Base-by-base conservation (phyloP, 2,113 vertebrate species). In the Echinops telfairi region DNA sequence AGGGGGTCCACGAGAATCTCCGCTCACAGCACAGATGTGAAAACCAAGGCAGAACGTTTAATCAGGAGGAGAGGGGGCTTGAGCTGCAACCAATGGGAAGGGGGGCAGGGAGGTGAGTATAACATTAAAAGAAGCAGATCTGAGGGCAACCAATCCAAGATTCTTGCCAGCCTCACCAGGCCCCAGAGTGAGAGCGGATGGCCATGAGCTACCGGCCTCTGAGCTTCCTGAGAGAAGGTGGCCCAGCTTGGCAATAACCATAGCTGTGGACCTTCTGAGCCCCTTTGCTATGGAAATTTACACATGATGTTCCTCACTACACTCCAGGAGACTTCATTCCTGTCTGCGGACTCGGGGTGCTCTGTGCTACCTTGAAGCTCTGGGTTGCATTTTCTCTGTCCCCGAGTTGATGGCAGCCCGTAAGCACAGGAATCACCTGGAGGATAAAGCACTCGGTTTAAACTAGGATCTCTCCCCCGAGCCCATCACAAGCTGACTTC, bases 101-200 rank as follows among this genome's bases (percentile, higher is more conserved):
- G 66, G 0, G 2, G 10, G 5, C 2, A 38, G 12, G 23, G 4
- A 7, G 7, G 60, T 22, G 4, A 4, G 6, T 53, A 53, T 25
- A 25, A 77, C 23, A 43, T 40, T 11, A 27, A 25, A 25, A 27
- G 40, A 75, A 33, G 15, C 25, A 40, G 25, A 7, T 57, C 11
- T 15, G 12, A 10, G 57, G 79, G 33, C 60, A 43, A 20, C 60
- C 14, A 29, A 1, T 10, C 66, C 2, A 1, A 38, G 33, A 47
- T 11, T 25, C 6, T 29, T 82, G 12, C 31, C 87, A 81, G n/a
- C 77, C 76, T 33, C 38, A 64, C 58, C 47, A 76, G 25, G 62
- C 17, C 1, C 3, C 19, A 64, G 29, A 8, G 15, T 10, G 53
- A 80, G 6, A n/a, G 20, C 40, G 23, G 58, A 76, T 53, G 23